Base-by-base conservation (phyloP, 2,797 vertebrate genomes). In the Oceanodroma leucorhoa region DNA sequence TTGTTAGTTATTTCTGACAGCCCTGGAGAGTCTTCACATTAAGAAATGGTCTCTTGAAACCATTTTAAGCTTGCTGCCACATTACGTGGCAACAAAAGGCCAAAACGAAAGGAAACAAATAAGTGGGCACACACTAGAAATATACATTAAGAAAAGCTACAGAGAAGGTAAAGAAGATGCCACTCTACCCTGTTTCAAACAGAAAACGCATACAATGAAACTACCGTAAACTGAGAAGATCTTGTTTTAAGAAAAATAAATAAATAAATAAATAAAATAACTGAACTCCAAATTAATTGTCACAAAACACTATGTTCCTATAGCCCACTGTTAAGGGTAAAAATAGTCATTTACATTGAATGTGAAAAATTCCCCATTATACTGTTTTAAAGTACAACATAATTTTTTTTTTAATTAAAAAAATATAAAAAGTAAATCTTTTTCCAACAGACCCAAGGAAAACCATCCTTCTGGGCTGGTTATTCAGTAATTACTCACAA, bases 1-100 rank as follows among this genome's bases (percentile, higher is more conserved):
- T 93, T 96, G 41, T 90, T 92, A 76, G 96, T 93, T 97, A 95
- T 94, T 98, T 96, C 93, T 96, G 83, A 97, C 92, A 96, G 86
- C 87, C 86, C 91, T 85, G 89, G 95, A 95, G 96, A 97, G 93
- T 85, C 92, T 97, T 97, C 97, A 92, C 55, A 66, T 95, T 87
- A 89, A 90, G 81, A 83, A 91, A 92, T 8, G 30, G 57, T 90
- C 90, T 96, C 94, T 85, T 90, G 84, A 97, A 97, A 95, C 64
- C 86, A 83, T 96, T 96, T 97, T 87, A 97, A 95, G 87, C 85
- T 96, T 41, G 55, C 91, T 96, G 80, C 77, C 61, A 54, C 93
- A 71, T 94, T 79, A 91, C 66, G 87, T 61, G 82, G 90, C 81
- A 94, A 92, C 7, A 41, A 96, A 94, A 92, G 54, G 73, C 89